Conservation (phyloP, 2,888 invertebrate species). For the Patella depressa region DNA sequence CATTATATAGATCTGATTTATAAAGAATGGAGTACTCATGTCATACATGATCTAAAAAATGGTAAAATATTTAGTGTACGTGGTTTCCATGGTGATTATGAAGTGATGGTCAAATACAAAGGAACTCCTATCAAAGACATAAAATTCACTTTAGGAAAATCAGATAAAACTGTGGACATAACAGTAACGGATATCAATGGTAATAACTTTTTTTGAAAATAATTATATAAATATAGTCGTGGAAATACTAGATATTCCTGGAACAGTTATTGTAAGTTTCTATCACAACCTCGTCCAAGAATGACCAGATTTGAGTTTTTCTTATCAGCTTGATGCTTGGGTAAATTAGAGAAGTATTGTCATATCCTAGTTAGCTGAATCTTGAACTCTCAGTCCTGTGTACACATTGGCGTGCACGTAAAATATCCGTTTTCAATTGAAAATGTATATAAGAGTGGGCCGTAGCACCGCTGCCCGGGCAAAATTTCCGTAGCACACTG, state of each 20-base stretch:
- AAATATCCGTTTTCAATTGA: too few relatives aligned
- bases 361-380: too few relatives aligned
- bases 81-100: constrained; percentile 50
- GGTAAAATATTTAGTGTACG: constrained; percentile 28
- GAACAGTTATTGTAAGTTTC: not conserved
- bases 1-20: constrained; percentile 41
- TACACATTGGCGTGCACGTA: too few relatives aligned
- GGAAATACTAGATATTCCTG: too few relatives aligned
- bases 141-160: constrained; percentile 27
- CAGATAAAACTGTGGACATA: constrained; percentile 26
- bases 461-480: too few relatives aligned
- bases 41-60: constrained; percentile 22
- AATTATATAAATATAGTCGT: too few relatives aligned
- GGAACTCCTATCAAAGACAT: constrained; percentile 28
- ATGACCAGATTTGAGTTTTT: too few relatives aligned
- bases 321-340: too few relatives aligned
- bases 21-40: constrained; percentile 44
- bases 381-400: too few relatives aligned
- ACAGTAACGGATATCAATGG: constrained; percentile 30
- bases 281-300: not conserved
- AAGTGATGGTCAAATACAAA: constrained; percentile 36
- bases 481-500: too few relatives aligned
- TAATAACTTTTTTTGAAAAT: constrained; percentile 17
- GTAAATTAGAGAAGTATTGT: too few relatives aligned
- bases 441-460: too few relatives aligned